Evolutionary conservation across 1,140 invertebrate genomes (phyloP).

Genomic region (Lamellibrachia luymesi): DNA sequence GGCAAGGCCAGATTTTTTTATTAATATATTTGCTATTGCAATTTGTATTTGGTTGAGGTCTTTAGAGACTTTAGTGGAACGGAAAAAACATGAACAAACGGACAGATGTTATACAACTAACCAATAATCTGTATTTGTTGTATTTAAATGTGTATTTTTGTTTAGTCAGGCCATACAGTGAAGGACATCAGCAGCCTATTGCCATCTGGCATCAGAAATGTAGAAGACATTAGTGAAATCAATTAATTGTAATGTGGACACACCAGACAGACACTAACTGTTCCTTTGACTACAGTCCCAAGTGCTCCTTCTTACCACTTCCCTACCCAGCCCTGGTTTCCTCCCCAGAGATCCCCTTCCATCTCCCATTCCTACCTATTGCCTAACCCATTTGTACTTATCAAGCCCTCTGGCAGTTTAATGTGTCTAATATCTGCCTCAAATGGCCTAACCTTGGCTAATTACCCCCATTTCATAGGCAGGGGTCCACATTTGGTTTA

Average conservation of each 20-base stretch:
- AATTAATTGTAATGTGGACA: not conserved
- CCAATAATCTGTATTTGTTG: not conserved
- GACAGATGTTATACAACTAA: not conserved
- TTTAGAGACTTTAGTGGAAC: not conserved
- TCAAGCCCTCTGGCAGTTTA: not conserved
- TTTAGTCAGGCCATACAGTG: not conserved
- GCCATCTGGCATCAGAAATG: not conserved
- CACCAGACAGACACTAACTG: not conserved
- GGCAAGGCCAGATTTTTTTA: not conserved
- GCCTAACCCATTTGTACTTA: not conserved
- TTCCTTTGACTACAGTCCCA: not conserved
- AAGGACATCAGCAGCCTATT: not conserved
- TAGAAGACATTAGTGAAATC: not conserved
- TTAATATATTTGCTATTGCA: not conserved
- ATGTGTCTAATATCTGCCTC: not conserved
- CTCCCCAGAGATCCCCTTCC: not conserved
- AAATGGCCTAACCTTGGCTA: not conserved
- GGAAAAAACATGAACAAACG: not conserved
- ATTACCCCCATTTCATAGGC: not conserved
- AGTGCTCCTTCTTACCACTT: not conserved
- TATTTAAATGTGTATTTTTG: not conserved
- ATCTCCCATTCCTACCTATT: not conserved
- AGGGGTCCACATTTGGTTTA: conserved; percentile 4
- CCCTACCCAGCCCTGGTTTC: not conserved
- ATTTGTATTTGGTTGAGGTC: not conserved